Base-by-base conservation (phyloP, 2,113 vertebrate species). In the Nothocercus julius region DNA sequence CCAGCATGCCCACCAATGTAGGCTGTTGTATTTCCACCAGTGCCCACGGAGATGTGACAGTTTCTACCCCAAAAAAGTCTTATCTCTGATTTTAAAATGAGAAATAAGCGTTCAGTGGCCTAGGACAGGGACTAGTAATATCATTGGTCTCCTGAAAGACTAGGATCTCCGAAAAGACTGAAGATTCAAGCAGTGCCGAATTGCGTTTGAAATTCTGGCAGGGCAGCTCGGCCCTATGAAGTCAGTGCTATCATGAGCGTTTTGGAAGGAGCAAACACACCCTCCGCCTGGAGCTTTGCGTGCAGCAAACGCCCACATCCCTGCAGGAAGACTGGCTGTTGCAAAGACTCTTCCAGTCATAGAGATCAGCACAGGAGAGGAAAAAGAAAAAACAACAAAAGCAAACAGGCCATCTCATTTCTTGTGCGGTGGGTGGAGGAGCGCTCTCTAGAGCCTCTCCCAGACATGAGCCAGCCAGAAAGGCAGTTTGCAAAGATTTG, bases 381-480 rank as follows among this genome's bases (percentile, higher is more conserved):
- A 19, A 56, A 51, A 8, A 17, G 15, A 54, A 5, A 20, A 32
- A n/a, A 1, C 2, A 42, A 22, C 20, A n/a, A 0, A 34, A 8
- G 6, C 30, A 51, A 54, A 38, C 56, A 61, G 24, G 9, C 30
- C 25, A 2, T 70, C 17, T 70, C 56, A 8, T 54, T 68, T 62
- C 45, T 80, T 36, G 61, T 21, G 28, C 53, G 72, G 22, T 36
- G 90, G 47, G 32, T 32, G 59, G 49, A 82, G 77, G 45, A 81
- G 47, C 9, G 14, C 27, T 56, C 54, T 56, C 54, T 30, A 56
- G 45, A 72, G 30, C 1, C 0, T 90, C 85, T 76, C 59, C 40
- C 82, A 38, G 40, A 30, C 1, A 0, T 10, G 63, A 85, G 19
- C 62, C 15, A 27, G 11, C 20, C 1, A 0, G 25, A 66, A 63